A percentile compares a stretch with the other conserved stretches of the same genome.
Conservation (phyloP, 2,888 invertebrate species). For the Megastigmus dorsalis region DNA sequence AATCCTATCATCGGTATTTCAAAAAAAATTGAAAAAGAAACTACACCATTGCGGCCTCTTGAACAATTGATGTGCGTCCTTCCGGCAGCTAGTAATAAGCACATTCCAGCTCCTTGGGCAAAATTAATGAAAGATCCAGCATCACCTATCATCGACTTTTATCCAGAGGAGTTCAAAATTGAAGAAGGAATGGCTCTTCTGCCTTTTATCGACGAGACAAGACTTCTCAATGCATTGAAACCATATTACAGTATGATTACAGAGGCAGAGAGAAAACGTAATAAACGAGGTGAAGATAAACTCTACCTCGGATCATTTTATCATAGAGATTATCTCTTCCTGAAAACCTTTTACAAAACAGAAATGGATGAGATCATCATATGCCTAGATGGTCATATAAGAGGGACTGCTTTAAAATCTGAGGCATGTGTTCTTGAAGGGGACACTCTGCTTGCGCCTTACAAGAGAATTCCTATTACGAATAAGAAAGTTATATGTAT, state of each 20-base stretch:
- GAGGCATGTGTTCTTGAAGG: conserved; percentile 81
- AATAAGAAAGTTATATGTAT: conserved; percentile 75
- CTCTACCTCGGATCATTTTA: conserved; percentile 87
- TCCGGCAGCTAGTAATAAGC: conserved; percentile 96
- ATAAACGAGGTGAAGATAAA: conserved; percentile 91
- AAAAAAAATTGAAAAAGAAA: conserved; percentile 90
- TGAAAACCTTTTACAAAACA: conserved; percentile 83
- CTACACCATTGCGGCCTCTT: conserved; percentile 95
- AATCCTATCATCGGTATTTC: conserved; percentile 90
- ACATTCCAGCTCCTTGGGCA: conserved; percentile 96
- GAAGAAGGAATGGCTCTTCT: conserved; percentile 99
- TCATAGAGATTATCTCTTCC: conserved; percentile 82
- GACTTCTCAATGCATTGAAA: conserved; percentile 89
- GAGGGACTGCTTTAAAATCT: conserved; percentile 85
- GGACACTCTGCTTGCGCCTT: conserved; percentile 83
- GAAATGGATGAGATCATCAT: conserved; percentile 78
- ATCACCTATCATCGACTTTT: conserved; percentile 98
- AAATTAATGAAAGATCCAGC: conserved; percentile 93
- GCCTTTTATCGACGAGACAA: conserved; percentile 96
- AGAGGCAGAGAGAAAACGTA: conserved; percentile 88
- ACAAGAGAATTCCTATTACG: conserved; percentile 80
- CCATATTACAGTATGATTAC: conserved; percentile 88
- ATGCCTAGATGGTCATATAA: conserved; percentile 87
- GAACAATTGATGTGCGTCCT: conserved; percentile 99
- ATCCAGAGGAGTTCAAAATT: conserved; percentile 97